Evolutionary conservation across 2,888 invertebrate species (phyloP).

Genomic region (Oscheius sp.): DNA sequence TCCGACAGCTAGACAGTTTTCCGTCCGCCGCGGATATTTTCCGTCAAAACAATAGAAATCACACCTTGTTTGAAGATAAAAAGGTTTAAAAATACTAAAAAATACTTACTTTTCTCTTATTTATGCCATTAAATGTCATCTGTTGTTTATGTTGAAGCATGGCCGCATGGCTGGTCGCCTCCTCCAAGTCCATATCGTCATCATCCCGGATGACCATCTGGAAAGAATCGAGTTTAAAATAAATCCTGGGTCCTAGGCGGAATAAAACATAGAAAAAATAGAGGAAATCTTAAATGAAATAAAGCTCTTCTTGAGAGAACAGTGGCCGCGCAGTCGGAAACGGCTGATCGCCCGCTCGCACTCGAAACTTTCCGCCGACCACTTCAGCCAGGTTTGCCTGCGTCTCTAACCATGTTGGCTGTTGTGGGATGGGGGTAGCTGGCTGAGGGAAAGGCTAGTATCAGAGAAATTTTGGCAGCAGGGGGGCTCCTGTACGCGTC

Average conservation of each 20-base stretch:
- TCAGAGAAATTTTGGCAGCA: no score
- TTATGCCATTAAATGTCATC: constrained; percentile 59
- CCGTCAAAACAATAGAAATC: no score
- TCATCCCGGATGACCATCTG: constrained; percentile 36
- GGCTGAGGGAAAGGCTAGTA: no score
- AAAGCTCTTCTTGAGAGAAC: neutral
- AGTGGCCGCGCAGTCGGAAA: constrained; percentile 15
- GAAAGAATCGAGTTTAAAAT: neutral
- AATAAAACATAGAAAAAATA: neutral
- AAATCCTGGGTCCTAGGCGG: neutral
- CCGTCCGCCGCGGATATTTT: no score
- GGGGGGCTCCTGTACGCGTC: constrained; percentile 7
- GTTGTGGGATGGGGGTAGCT: no score
- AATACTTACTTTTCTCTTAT: constrained; percentile 58
- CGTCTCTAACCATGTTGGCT: constrained; percentile 10
- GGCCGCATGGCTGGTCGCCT: constrained; percentile 39
- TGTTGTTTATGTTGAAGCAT: constrained; percentile 62
- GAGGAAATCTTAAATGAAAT: constrained; percentile 7
- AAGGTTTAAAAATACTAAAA: neutral
- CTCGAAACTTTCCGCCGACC: constrained; percentile 41
- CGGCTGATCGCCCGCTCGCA: constrained; percentile 32
- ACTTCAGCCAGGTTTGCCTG: constrained; percentile 30
- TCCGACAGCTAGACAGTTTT: no score
- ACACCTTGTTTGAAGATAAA: neutral
- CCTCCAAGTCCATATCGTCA: constrained; percentile 49